These are phyloP conservation scores for Apoda limacodes DNA, from an alignment of 2,888 invertebrate genomes.

Conservation along the genomic window DNA sequence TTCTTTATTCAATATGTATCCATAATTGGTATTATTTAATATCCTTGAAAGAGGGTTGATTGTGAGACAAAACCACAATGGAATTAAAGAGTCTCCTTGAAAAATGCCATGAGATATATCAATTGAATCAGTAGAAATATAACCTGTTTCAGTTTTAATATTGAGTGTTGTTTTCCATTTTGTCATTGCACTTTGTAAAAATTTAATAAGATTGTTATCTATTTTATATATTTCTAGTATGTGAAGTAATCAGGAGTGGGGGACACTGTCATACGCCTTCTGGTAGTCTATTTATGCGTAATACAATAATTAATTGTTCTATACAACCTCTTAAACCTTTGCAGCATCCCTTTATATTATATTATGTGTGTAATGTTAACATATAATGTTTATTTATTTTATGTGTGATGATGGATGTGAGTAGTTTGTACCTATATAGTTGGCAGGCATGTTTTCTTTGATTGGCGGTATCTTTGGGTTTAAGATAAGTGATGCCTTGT, in stretches of 20 bases:
- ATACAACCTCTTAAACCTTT: slow-evolving; percentile 7
- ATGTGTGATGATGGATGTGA: slow-evolving; percentile 5
- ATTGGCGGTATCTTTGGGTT: slow-evolving; percentile 5
- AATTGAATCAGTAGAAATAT: too few species aligned
- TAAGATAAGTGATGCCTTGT: slow-evolving; percentile 7
- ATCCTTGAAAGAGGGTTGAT: slow-evolving; percentile 6
- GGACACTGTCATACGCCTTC: too few species aligned
- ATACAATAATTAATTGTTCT: slow-evolving; percentile 6
- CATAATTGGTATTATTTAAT: too few species aligned
- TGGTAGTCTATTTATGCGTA: slow-evolving; percentile 5
- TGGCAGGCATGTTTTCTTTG: slow-evolving; percentile 5
- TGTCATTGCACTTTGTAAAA: too few species aligned
- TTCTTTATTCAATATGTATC: too few species aligned
- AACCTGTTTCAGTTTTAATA: too few species aligned
- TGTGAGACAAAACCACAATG: slow-evolving; percentile 5
- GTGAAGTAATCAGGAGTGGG: too few species aligned
- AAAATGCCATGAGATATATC: slow-evolving; percentile 6
- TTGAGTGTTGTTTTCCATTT: too few species aligned
- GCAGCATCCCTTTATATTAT: slow-evolving; percentile 5
- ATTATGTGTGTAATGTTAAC: slow-evolving; percentile 1
- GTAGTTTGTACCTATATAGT: slow-evolving; percentile 4
- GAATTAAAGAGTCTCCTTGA: slow-evolving; percentile 8
- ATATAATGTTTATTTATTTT: slow-evolving; percentile 3
- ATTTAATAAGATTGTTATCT: too few species aligned
- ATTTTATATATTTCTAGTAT: too few species aligned